phyloP scores from a whole-genome alignment of 2,113 vertebrate genomes.

The Taurulus bubalis region DNA sequence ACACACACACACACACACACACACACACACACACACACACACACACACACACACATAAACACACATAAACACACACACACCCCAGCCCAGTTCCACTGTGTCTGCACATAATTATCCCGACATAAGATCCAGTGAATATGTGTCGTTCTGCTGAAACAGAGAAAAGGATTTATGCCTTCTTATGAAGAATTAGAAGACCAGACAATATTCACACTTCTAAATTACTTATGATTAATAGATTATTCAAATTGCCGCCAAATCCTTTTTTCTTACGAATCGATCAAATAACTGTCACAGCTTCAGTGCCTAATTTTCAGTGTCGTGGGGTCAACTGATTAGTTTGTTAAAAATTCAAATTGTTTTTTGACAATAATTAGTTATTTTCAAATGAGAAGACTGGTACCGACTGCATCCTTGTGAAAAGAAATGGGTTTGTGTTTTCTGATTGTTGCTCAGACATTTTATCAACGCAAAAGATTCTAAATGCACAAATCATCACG shows the following conservation, averaged over 20 bases:
- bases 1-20: slow-evolving; percentile 29
- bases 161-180: not conserved
- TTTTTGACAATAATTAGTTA: not conserved
- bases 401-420: not conserved
- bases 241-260: not conserved
- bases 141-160: slow-evolving; percentile 11
- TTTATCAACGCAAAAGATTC: not conserved
- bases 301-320: not conserved
- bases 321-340: not conserved
- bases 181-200: not conserved
- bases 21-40: slow-evolving; percentile 11
- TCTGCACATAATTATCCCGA: slow-evolving; percentile 23
- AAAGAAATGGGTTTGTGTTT: not conserved
- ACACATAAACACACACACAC: slow-evolving; percentile 26
- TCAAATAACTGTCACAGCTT: not conserved
- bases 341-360: not conserved
- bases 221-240: not conserved
- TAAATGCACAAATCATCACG: too few species aligned
- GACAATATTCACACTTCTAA: not conserved
- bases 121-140: slow-evolving; percentile 19
- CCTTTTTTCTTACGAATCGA: not conserved
- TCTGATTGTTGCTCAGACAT: not conserved
- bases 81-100: slow-evolving; percentile 10
- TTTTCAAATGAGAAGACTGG: not conserved
- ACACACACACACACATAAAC: slow-evolving; percentile 8